Evolutionary conservation across 2,113 vertebrate species (phyloP).

Genomic region (Morone saxatilis): DNA sequence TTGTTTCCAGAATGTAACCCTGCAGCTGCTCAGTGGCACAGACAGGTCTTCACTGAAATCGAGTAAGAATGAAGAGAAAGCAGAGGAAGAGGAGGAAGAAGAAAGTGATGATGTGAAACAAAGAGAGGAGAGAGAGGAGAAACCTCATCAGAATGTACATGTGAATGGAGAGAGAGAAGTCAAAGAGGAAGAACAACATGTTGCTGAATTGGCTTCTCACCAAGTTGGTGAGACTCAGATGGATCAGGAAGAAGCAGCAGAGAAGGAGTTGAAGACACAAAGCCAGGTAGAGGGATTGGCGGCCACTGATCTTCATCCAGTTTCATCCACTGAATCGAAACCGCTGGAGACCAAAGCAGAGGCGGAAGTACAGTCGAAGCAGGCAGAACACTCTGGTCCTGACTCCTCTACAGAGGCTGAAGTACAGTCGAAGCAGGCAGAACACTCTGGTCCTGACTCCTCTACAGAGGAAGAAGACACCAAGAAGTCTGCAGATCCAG

Average conservation of each 20-base stretch:
- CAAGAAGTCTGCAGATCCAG: neutral
- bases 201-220: neutral
- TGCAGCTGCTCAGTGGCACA: constrained; percentile 86
- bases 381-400: neutral
- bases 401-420: neutral
- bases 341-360: neutral
- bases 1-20: constrained; percentile 88
- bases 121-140: constrained; percentile 44
- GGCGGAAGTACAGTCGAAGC: constrained; percentile 2
- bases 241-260: constrained; percentile 25
- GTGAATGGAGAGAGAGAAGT: constrained; percentile 55
- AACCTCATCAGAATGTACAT: neutral
- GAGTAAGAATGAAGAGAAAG: constrained; percentile 66
- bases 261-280: constrained; percentile 7
- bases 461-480: neutral
- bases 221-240: constrained; percentile 24
- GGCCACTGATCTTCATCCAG: neutral
- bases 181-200: constrained; percentile 16
- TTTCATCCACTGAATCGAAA: neutral
- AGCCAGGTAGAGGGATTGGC: neutral
- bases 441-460: neutral
- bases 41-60: constrained; percentile 52
- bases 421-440: constrained; percentile 12
- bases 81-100: constrained; percentile 58
- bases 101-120: constrained; percentile 30